These are phyloP conservation scores for Drosophila arawakana DNA, from an alignment of 1,140 invertebrate species.

Conservation along the genomic window DNA sequence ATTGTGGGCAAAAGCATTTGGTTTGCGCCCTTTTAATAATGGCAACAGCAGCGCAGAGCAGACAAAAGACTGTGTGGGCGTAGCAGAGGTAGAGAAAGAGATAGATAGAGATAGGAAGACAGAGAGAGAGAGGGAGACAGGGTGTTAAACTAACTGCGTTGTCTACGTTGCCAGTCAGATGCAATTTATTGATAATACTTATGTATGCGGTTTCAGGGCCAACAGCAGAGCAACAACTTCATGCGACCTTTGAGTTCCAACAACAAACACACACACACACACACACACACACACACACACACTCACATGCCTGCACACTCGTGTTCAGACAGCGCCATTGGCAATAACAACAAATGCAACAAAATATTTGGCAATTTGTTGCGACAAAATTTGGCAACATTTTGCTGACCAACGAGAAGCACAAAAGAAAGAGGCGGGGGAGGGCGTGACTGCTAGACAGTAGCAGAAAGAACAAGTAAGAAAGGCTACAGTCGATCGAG, in stretches of 20 bases:
- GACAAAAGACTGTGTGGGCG: not conserved
- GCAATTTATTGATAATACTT: constrained; percentile 80
- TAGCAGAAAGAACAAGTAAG: not conserved
- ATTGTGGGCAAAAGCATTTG: constrained; percentile 20
- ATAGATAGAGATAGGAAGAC: not conserved
- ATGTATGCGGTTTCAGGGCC: constrained; percentile 33
- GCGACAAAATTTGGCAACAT: constrained; percentile 48
- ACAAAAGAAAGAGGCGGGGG: not conserved
- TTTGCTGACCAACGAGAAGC: constrained; percentile 28
- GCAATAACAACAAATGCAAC: constrained; percentile 21
- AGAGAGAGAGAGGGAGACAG: not conserved
- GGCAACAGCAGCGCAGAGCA: constrained; percentile 33
- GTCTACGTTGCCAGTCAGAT: constrained; percentile 70
- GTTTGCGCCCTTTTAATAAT: constrained; percentile 62
- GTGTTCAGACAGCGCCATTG: constrained; percentile 13
- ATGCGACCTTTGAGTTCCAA: constrained; percentile 63
- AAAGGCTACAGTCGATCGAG: too few species aligned
- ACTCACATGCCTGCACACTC: constrained; percentile 33
- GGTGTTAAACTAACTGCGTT: constrained; percentile 29
- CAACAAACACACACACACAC: constrained; percentile 27
- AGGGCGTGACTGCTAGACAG: not conserved
- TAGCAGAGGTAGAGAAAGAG: not conserved
- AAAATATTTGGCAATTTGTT: constrained; percentile 47
- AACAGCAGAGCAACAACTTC: constrained; percentile 45
- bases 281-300: constrained; percentile 34